Base-by-base conservation (phyloP, 2,888 invertebrate genomes). In the Tenthredo scrophulariae region DNA sequence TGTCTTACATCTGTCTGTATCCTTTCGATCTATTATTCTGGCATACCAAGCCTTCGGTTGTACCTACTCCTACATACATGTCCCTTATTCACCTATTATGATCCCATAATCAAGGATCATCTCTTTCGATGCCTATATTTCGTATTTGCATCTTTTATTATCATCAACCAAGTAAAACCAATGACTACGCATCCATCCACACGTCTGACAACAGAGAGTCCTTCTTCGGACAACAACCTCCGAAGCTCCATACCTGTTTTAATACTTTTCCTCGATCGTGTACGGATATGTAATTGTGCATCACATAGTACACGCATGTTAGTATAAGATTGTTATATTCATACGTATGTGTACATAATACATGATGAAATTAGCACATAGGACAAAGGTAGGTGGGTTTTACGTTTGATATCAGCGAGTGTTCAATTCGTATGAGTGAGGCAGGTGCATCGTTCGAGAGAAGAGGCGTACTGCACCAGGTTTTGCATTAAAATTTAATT, bases 401-500 rank as follows among this genome's bases (percentile, higher is more conserved):
- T n/a, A 22, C 18, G 22, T 65, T 58, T 22, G 26, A 80, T 62
- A 54, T 58, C 37, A 80, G 22, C 43, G 80, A 40, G 80, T 65
- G 77, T 77, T 77, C 26, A 65, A 80, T 62, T 80, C 62, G 62
- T 80, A 80, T 62, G 13, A 33, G 62, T 83, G 29, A 50, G 22
- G 67, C 70, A 83, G 65, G 67, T 70, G 83, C 43, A 83, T 37
- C 80, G 83, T 80, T 62, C 26, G 62, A 67, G 70, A 50, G 67
- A 67, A 67, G 83, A 83, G 65, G 37, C 83, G 83, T 65, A 67
- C 46, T 50, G 46, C 65, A 67, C 29, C 83, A 50, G 74, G 85
- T 79, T 74, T 85, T 88, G 88, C 89, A 90, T 90, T 89, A 89
- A 89, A 88, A 89, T 90, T 89, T 90, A 90, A 90, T 90, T 90